Conservation (phyloP, 2,113 vertebrate species). For the Orcinus orca region DNA sequence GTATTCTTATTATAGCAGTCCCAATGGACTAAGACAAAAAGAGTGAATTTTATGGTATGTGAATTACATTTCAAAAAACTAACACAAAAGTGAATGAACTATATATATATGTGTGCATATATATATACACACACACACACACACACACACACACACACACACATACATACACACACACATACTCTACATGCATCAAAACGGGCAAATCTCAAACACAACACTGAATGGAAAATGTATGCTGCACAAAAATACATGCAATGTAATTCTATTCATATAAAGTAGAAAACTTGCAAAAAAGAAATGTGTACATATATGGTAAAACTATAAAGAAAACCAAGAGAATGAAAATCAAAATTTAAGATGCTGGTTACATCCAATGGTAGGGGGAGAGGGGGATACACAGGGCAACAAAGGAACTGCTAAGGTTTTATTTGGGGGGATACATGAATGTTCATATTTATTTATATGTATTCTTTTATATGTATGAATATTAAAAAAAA, state of each 20-base stretch:
- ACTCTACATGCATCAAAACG: not conserved
- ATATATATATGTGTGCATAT: not conserved
- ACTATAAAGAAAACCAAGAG: not conserved
- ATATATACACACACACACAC: rapidly evolving
- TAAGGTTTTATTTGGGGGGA: not conserved
- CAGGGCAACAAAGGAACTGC: not conserved
- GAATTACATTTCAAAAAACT: not conserved
- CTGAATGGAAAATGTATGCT: not conserved
- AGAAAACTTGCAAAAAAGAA: not conserved
- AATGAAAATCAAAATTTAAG: not conserved
- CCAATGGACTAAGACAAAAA: not conserved
- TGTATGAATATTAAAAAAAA: not conserved
- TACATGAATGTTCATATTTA: not conserved
- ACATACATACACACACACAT: too few relatives aligned
- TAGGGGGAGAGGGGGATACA: not conserved
- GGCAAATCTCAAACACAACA: not conserved
- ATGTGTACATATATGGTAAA: not conserved
- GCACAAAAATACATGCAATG: not conserved
- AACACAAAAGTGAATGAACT: not conserved
- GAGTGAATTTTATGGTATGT: not conserved
- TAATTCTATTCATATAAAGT: not conserved
- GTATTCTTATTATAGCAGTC: not conserved
- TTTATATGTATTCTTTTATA: not conserved
- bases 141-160: too few relatives aligned
- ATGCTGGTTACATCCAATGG: not conserved